Evolutionary conservation across 2,888 invertebrate genomes (phyloP), one percentile per base, ranked within the genome.

Genomic region (Orchestes rusci): DNA sequence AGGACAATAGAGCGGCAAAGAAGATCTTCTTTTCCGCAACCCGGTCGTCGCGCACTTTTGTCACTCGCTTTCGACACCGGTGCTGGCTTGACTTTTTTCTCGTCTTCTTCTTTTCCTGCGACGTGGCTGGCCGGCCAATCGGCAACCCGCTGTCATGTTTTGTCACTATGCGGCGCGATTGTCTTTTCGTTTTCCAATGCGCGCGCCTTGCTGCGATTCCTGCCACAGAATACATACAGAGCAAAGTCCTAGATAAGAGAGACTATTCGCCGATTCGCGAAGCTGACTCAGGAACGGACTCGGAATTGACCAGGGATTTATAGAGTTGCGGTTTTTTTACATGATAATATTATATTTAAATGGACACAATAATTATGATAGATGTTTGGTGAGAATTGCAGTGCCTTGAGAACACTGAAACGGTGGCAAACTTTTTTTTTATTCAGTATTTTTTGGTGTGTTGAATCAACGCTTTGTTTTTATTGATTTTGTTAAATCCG

Each of bases 111-210:
- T 39, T 41, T 38, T 43, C 44, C 37, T 45, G 39, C 45, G 49
- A 41, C 39, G 61, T 60, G 56, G 51, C 57, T 58, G 57, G 63
- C n/a, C 59, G 62, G 63, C 67, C 67, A 67, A 68, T 67, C 64
- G 65, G 63, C 60, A 57, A 53, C n/a, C 57, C 61, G 65, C 64
- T 68, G 65, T 68, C 68, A 67, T 68, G 66, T 68, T 67, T 67
- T 68, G 65, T 68, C 68, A 68, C 66, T 67, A n/a, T n/a, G 63
- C 63, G 61, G 61, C 64, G 64, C 48, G 51, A 49, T 51, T 49
- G 48, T 51, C 51, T 40, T n/a, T n/a, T n/a, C n/a, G 48, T 51
- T 51, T 48, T 51, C 49, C 49, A 43, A 33, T 46, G 50, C 43
- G 46, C 46, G 50, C 50, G 46, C 45, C 41, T 45, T 42, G 19